These are phyloP conservation scores for Macrosiphum euphorbiae DNA, from an alignment of 2,888 invertebrate genomes.

Conservation along the genomic window DNA sequence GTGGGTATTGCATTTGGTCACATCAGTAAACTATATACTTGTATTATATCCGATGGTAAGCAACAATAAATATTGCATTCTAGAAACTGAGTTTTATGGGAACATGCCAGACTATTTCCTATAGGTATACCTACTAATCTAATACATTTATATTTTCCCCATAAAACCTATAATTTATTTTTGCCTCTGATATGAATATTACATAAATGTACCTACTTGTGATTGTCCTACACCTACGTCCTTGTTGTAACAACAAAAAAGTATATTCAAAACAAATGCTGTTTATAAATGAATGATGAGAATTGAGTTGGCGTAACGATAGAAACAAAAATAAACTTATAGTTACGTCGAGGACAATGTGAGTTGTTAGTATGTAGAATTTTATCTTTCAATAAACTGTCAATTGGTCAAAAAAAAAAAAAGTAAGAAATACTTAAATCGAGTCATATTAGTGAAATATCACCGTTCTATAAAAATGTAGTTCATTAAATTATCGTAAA, in stretches of 20 bases:
- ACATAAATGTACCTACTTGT: background rate
- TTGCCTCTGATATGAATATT: background rate
- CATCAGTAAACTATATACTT: background rate
- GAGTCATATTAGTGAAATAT: background rate
- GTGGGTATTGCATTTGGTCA: background rate
- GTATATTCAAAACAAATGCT: background rate
- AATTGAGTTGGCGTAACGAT: background rate
- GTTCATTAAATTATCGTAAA: background rate
- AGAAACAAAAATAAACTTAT: background rate
- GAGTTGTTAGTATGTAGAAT: background rate
- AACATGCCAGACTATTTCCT: background rate
- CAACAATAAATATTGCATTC: conserved; percentile 7
- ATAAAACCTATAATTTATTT: background rate
- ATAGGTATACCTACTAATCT: background rate
- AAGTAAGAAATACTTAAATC: background rate
- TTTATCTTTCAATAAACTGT: background rate
- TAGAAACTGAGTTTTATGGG: background rate
- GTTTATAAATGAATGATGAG: background rate
- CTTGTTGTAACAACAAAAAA: background rate
- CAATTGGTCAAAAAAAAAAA: background rate
- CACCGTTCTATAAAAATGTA: background rate
- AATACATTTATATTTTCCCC: background rate
- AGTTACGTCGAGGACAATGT: background rate
- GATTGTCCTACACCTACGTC: background rate
- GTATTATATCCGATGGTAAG: background rate